Percentiles rank a stretch among this genome's conserved stretches.
Evolutionary conservation across 2,888 invertebrate genomes (phyloP).

Genomic region (Papilio elwesi): DNA sequence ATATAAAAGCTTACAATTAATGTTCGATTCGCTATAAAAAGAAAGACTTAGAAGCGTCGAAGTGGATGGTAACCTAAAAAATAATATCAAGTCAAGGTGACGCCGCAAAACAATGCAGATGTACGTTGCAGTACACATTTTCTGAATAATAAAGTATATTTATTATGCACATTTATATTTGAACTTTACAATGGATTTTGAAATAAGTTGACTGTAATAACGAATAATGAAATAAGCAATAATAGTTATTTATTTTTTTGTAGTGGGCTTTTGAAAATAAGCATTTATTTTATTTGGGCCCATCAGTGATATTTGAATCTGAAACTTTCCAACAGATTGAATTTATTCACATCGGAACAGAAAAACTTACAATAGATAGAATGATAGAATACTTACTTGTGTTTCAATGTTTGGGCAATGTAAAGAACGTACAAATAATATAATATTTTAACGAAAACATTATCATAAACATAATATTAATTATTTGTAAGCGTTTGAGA

Average conservation of each 20-base stretch:
- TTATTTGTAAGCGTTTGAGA: no score
- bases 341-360: no score
- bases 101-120: constrained; percentile 22
- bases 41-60: background rate
- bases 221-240: background rate
- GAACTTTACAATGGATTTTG: background rate
- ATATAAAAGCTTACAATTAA: no score
- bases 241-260: no score
- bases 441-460: no score
- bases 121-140: constrained; percentile 9
- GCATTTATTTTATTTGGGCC: background rate
- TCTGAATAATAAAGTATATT: background rate
- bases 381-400: no score
- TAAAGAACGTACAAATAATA: no score
- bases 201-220: no score
- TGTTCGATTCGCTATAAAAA: background rate
- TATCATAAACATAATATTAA: no score
- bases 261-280: background rate
- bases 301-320: background rate
- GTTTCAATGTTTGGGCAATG: no score
- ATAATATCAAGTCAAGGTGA: constrained; percentile 23
- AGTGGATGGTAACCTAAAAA: background rate
- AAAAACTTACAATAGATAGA: no score
- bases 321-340: no score
- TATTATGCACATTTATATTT: background rate